Evolutionary conservation across 2,888 invertebrate species (phyloP).

Genomic region (Agonopterix heracliana): DNA sequence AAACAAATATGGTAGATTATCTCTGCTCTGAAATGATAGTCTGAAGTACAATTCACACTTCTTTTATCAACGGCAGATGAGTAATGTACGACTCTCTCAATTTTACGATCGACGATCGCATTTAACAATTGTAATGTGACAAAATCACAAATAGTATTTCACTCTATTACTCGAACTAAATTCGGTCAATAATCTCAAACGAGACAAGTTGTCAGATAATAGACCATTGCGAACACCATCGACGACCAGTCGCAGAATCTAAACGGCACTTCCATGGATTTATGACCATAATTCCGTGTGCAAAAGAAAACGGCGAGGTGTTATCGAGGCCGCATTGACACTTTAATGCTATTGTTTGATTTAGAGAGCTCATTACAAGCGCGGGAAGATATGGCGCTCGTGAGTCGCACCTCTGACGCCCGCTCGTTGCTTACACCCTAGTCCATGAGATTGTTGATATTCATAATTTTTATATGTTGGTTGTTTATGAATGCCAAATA

Average conservation of each 20-base stretch:
- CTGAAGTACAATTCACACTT: too few species aligned
- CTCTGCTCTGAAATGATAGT: too few species aligned
- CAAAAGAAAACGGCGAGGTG: conserved; percentile 71
- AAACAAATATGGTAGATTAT: not conserved
- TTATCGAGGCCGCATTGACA: conserved; percentile 72
- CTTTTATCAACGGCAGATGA: too few species aligned
- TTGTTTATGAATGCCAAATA: too few species aligned
- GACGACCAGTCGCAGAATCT: conserved; percentile 35
- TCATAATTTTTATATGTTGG: conserved; percentile 36
- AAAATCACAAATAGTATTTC: too few species aligned
- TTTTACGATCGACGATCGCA: too few species aligned
- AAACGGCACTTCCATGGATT: conserved; percentile 52
- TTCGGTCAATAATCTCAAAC: conserved; percentile 6
- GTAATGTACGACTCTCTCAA: too few species aligned
- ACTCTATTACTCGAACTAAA: too few species aligned
- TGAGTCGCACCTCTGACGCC: conserved; percentile 26
- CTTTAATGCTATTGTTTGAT: conserved; percentile 76
- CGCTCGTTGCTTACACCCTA: conserved; percentile 1
- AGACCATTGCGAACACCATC: conserved; percentile 18
- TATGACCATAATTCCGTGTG: conserved; percentile 66
- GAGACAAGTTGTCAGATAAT: conserved; percentile 14
- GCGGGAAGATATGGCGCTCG: conserved; percentile 61
- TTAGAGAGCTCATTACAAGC: conserved; percentile 69
- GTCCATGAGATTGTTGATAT: conserved; percentile 14
- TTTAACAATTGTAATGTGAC: too few species aligned